Evolutionary conservation across 2,113 vertebrate genomes (phyloP), one percentile per base, ranked within the genome.

Genomic region (Petromus typicus): DNA sequence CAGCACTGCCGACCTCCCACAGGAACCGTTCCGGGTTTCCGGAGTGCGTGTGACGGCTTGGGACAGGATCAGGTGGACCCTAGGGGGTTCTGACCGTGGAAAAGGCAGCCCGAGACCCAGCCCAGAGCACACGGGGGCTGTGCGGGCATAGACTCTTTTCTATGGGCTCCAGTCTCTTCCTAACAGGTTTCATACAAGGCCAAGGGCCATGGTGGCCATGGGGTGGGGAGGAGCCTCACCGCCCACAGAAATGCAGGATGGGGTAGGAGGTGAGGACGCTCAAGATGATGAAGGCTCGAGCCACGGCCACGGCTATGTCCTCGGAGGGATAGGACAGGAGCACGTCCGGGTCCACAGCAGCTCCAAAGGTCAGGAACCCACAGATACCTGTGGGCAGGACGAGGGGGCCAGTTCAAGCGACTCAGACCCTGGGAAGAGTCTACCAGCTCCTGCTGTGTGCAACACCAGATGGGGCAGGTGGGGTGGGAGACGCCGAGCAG

Each of bases 171-270:
- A 40, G 17, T 80, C 71, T 78, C 66, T 86, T 86, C 37, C 56
- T 13, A 40, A 51, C 1, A 22, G 27, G 63, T 5, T 64, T n/a
- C 64, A 78, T 6, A 34, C 5, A 64, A 64, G 69, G 17, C 40
- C 45, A 51, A 40, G 48, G 43, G 43, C 78, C n/a, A 3, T 0
- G 45, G 32, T 54, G n/a, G 40, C n/a, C 3, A 30, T 34, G 2
- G 0, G 37, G 23, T 3, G 40, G 14, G 48, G 85, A 32, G 45
- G 64, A 40, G 25, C 51, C 98, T 98, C 98, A 99, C 99, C 99
- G 98, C 95, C 99, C 99, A 1, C 99, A 99, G 98, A 99, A 99
- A 98, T 99, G 99, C 96, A 99, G 98, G 97, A 99, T 99, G 37
- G 99, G 99, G 97, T 99, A 99, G 32, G 99, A 99, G 0, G 99